phyloP scores from a whole-genome alignment of 2,113 vertebrate genomes.

The Leiothrix lutea region DNA sequence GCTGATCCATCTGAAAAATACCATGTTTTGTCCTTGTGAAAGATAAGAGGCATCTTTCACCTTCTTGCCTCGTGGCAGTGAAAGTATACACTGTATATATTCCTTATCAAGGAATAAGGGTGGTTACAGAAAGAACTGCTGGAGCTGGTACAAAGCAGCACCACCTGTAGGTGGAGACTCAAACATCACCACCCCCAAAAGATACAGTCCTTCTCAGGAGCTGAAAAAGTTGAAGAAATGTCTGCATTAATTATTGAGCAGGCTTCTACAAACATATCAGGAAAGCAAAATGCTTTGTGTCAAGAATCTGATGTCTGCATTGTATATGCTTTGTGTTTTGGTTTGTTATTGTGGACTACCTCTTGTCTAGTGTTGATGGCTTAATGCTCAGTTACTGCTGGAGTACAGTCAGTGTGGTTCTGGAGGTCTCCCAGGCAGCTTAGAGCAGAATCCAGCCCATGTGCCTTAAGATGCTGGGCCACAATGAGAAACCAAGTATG shows the following conservation, averaged over 20 bases:
- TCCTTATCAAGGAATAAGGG: not conserved
- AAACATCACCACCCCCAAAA: not conserved
- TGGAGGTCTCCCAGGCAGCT: not conserved
- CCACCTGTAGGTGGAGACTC: not conserved
- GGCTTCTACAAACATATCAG: not conserved
- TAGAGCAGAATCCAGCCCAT: not conserved
- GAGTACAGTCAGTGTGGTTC: accelerated
- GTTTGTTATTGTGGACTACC: not conserved
- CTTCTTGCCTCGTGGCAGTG: not conserved
- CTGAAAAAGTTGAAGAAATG: not conserved
- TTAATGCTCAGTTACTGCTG: not conserved
- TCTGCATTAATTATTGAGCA: not conserved
- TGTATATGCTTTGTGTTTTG: not conserved
- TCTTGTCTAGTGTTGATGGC: not conserved
- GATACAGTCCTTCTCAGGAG: not conserved
- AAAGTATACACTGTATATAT: not conserved
- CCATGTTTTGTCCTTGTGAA: not conserved
- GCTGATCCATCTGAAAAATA: not conserved
- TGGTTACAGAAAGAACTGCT: not conserved
- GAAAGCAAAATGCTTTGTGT: not conserved
- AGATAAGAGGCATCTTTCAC: not conserved
- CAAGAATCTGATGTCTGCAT: not conserved
- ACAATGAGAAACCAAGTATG: not conserved
- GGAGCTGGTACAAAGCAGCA: not conserved
- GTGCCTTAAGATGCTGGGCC: not conserved